These are phyloP conservation scores for Augochlora pura DNA, from an alignment of 1,140 invertebrate species.

Conservation along the genomic window DNA sequence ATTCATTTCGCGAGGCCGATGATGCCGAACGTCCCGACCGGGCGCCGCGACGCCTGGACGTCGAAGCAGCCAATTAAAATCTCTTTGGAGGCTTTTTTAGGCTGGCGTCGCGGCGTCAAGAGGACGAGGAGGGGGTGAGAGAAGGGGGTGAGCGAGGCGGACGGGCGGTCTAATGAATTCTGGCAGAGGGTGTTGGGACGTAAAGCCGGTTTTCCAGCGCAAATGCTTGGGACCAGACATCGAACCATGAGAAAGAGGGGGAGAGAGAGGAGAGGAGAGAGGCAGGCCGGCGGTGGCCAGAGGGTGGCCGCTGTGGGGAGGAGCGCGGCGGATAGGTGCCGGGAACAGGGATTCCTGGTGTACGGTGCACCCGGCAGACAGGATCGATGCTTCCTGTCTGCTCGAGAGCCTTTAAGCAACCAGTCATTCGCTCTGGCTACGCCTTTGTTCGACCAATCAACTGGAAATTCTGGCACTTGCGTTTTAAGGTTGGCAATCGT, in stretches of 20 bases:
- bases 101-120: conserved; percentile 12
- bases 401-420: conserved; percentile 51
- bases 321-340: conserved; percentile 13
- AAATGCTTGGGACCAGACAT: conserved; percentile 43
- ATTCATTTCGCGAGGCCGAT: conserved; percentile 24
- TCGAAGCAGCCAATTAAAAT: conserved; percentile 66
- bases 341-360: conserved; percentile 54
- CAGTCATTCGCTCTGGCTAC: conserved; percentile 48
- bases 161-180: conserved; percentile 60
- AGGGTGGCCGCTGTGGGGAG: not conserved
- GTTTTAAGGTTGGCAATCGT: conserved; percentile 22
- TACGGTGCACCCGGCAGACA: conserved; percentile 54
- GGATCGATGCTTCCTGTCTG: conserved; percentile 66
- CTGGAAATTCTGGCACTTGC: conserved; percentile 45
- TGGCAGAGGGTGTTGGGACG: conserved; percentile 60
- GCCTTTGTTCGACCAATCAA: conserved; percentile 45
- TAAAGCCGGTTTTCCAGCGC: conserved; percentile 59
- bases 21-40: conserved; percentile 14
- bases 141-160: too few species aligned
- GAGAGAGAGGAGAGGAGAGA: not conserved
- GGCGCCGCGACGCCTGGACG: conserved; percentile 36
- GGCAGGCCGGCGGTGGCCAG: too few species aligned
- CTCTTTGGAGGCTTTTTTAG: conserved; percentile 64
- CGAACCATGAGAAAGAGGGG: conserved; percentile 10
- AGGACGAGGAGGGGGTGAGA: too few species aligned